phyloP scores from a whole-genome alignment of 2,113 vertebrate species.

The Rhabdornis inornatus region DNA sequence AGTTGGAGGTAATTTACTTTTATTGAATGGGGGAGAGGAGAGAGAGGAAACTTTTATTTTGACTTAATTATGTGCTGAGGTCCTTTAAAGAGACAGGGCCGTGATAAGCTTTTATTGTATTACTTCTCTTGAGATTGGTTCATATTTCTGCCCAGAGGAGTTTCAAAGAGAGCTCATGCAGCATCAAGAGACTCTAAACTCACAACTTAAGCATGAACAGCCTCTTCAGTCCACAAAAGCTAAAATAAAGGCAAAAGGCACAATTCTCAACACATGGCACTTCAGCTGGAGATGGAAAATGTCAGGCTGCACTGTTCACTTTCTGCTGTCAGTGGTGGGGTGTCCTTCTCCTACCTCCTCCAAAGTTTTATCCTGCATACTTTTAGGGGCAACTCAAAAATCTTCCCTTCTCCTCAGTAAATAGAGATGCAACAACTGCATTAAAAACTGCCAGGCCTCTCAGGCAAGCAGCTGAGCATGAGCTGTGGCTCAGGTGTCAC shows the following conservation, averaged over 20 bases:
- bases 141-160: conserved; percentile 18
- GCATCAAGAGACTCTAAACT: background rate
- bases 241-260: background rate
- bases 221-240: background rate
- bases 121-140: background rate
- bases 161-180: background rate
- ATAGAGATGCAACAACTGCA: background rate
- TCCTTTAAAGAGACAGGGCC: conserved; percentile 18
- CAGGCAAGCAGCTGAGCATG: background rate
- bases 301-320: background rate
- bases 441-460: background rate
- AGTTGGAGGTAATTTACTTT: conserved; percentile 66
- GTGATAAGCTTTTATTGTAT: background rate
- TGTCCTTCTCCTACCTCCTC: background rate
- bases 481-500: background rate
- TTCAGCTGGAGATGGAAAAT: background rate
- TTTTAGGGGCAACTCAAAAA: background rate
- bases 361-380: accelerated
- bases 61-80: conserved; percentile 34
- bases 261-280: background rate
- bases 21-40: conserved; percentile 19
- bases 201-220: background rate
- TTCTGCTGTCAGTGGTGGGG: background rate
- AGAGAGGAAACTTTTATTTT: conserved; percentile 48
- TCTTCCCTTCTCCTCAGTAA: background rate